Percentiles rank a stretch among this genome's conserved stretches.
Evolutionary conservation across 2,888 invertebrate species (phyloP).

Genomic region (Nephrotoma appendiculata): DNA sequence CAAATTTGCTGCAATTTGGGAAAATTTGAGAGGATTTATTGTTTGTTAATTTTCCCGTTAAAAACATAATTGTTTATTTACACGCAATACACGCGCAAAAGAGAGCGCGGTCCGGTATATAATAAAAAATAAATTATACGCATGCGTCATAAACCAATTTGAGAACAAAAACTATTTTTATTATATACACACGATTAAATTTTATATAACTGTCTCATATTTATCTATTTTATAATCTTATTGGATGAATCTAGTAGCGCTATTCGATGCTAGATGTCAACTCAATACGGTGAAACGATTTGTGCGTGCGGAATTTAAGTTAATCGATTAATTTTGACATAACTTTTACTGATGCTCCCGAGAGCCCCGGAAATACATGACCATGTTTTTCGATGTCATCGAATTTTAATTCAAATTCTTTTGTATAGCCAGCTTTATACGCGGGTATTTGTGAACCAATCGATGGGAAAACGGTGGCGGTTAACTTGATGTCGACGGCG

Average conservation of each 20-base stretch:
- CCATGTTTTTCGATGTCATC: neutral
- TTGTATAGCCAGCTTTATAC: slow-evolving; percentile 4
- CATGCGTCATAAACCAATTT: neutral
- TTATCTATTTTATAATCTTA: neutral
- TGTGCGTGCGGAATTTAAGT: neutral
- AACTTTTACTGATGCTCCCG: neutral
- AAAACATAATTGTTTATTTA: neutral
- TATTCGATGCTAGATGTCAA: neutral
- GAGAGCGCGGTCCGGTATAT: neutral
- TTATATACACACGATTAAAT: neutral
- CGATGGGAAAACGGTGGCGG: slow-evolving; percentile 4
- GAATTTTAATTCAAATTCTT: slow-evolving; percentile 5
- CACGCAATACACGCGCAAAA: neutral
- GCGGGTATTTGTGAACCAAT: slow-evolving; percentile 4
- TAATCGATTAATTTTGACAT: neutral
- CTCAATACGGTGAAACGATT: neutral
- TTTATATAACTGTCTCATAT: too few species aligned
- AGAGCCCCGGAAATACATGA: neutral
- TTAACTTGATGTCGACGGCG: slow-evolving; percentile 1
- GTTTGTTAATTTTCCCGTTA: neutral
- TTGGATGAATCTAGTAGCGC: neutral
- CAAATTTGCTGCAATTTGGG: neutral
- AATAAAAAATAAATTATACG: neutral
- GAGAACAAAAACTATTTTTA: neutral
- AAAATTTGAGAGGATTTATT: neutral